Conservation (phyloP, 2,113 vertebrate species). For the Amazona vittata region DNA sequence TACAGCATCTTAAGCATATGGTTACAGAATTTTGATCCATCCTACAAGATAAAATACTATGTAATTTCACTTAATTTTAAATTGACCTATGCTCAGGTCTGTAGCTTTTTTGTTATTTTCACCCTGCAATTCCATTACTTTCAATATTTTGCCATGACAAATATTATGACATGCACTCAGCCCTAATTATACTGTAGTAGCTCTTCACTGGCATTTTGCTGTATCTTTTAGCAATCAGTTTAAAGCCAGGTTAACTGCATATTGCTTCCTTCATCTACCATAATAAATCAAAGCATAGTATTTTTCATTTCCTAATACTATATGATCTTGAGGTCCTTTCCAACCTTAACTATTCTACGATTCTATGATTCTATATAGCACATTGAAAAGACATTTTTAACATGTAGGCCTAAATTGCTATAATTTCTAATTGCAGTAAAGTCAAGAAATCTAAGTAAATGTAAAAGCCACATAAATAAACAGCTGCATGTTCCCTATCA, state of each 20-base stretch:
- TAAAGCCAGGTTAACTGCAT: slow-evolving; percentile 23
- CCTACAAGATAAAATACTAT: neutral
- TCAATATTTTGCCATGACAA: slow-evolving; percentile 43
- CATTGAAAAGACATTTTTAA: neutral
- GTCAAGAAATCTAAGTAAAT: neutral
- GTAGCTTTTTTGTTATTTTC: slow-evolving; percentile 21
- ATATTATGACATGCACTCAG: neutral
- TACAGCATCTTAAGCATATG: neutral
- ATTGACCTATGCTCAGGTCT: neutral
- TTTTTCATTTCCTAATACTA: slow-evolving; percentile 23
- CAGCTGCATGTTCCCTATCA: neutral
- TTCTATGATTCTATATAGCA: neutral
- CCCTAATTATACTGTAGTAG: neutral
- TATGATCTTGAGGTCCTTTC: too few relatives aligned
- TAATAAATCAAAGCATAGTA: neutral
- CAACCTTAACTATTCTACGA: too few relatives aligned
- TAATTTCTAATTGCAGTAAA: neutral
- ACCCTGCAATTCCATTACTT: neutral
- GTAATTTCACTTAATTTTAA: slow-evolving; percentile 32
- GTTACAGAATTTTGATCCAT: neutral
- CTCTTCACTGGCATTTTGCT: neutral
- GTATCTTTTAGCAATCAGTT: slow-evolving; percentile 34
- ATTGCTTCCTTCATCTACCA: neutral
- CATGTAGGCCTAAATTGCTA: neutral
- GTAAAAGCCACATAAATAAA: neutral